A percentile compares a stretch with the other conserved stretches of the same genome.
Conservation (phyloP, 1,140 invertebrate genomes). For the Gerris buenoi region DNA sequence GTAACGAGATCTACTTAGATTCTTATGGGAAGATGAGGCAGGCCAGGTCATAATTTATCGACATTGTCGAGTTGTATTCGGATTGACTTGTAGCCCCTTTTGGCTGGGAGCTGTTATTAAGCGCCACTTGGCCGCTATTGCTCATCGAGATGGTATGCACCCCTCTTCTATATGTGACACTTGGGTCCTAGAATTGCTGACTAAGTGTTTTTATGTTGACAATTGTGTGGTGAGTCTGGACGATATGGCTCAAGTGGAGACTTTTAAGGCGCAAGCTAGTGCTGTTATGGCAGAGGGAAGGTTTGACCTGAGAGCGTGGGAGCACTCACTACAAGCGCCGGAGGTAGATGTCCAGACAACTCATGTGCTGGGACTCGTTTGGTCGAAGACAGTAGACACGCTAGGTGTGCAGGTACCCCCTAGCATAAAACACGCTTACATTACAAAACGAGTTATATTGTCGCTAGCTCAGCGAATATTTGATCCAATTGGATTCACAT, state of each 20-base stretch:
- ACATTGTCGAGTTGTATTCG: conserved; percentile 19
- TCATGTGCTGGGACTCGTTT: conserved; percentile 13
- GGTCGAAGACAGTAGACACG: not conserved
- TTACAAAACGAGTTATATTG: not conserved
- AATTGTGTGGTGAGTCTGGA: conserved; percentile 13
- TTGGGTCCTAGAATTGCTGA: not conserved
- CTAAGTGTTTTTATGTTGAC: conserved; percentile 9
- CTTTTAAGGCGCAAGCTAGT: conserved; percentile 4
- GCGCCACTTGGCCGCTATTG: not conserved
- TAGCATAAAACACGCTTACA: conserved; percentile 20
- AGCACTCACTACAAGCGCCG: conserved; percentile 8
- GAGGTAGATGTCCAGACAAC: not conserved
- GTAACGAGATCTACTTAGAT: conserved; percentile 23
- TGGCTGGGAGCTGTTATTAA: conserved; percentile 2
- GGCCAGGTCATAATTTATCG: conserved; percentile 12
- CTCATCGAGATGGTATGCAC: not conserved
- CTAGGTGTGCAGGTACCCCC: conserved; percentile 9
- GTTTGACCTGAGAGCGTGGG: conserved; percentile 20
- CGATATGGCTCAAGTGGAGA: conserved; percentile 9
- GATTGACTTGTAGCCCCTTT: conserved; percentile 17
- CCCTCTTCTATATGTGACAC: not conserved
- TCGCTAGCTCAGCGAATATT: conserved; percentile 16
- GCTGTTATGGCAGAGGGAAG: conserved; percentile 11
- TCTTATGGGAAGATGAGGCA: conserved; percentile 20
- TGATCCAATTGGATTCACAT: conserved; percentile 26